These are phyloP conservation scores for Trissoscelio sp. DNA, from an alignment of 2,888 invertebrate species.

Conservation along the genomic window DNA sequence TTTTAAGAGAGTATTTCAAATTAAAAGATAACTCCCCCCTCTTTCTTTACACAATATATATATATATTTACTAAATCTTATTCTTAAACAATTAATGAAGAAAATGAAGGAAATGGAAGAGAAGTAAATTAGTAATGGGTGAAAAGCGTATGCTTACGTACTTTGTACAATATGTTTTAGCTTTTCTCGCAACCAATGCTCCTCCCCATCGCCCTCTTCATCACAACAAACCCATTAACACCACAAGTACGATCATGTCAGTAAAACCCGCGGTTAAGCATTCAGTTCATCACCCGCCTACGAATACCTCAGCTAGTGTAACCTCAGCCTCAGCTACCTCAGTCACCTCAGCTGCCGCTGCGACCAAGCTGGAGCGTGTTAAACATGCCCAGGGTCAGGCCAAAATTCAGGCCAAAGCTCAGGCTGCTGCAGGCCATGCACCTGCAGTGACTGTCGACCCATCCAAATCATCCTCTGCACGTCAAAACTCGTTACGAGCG, in stretches of 20 bases:
- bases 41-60: no score
- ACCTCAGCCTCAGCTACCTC: constrained; percentile 72
- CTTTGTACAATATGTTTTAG: constrained; percentile 85
- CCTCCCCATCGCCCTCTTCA: constrained; percentile 86
- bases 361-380: constrained; percentile 80
- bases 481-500: constrained; percentile 81
- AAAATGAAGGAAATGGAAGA: constrained; percentile 18
- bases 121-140: not conserved
- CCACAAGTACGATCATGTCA: constrained; percentile 72
- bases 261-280: constrained; percentile 79
- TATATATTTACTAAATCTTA: no score
- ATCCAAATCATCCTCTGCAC: constrained; percentile 82
- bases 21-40: no score
- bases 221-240: constrained; percentile 80
- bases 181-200: constrained; percentile 90
- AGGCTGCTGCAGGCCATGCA: constrained; percentile 74
- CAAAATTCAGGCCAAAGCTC: constrained; percentile 76
- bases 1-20: no score
- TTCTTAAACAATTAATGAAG: no score
- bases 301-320: constrained; percentile 71
- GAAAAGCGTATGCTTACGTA: constrained; percentile 61
- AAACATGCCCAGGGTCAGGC: constrained; percentile 77
- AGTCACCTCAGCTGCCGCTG: constrained; percentile 77
- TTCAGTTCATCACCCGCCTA: constrained; percentile 78
- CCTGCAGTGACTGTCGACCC: constrained; percentile 76